Base-by-base conservation (phyloP, 2,113 vertebrate species). In the cattle (Bos taurus) region DNA sequence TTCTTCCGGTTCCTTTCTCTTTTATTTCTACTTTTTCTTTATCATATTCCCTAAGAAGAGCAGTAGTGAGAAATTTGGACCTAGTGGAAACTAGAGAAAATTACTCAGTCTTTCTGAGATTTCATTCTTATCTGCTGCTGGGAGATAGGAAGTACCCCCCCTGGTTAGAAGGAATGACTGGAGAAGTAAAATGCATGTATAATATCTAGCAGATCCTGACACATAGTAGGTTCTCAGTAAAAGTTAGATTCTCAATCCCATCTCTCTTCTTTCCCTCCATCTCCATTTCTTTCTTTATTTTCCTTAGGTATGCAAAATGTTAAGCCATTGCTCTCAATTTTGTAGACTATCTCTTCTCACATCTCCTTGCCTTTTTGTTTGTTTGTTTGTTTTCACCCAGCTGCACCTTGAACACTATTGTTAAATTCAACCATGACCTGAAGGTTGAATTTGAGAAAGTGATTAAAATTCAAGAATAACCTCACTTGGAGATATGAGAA, bases 391-490 rank as follows among this genome's bases (percentile, higher is more conserved):
- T 93, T 81, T 83, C 26, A 81, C 33, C 2, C 19, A 77, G 16
- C 74, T 90, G 26, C 13, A 81, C 92, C 59, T 94, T 95, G 43
- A 88, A 67, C 5, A 30, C 67, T 62, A 50, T 77, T 90, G 62
- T 78, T 89, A 90, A 90, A 50, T 81, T 77, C 33, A 96, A n/a
- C 5, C 23, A 60, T 90, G 52, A 83, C 50, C 40, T 19, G 19
- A 83, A 12, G 48, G 7, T 77, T 92, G 91, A 95, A 95, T 93
- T 90, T 81, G 17, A 93, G 40, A 96, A 84, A 57, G 74, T 96
- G 40, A 94, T 95, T 96, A 93, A 84, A 30, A 90, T n/a, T 81
- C 17, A 74, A 92, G 40, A 92, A 67, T 59, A 95, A 88, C 4
- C 50, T 92, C 48, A 74, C 5, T 21, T 77, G 64, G 64, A 50